Evolutionary conservation across 2,113 vertebrate genomes (phyloP), one percentile per base, ranked within the genome.

Genomic region (Pseudolaguvia tuberculata): DNA sequence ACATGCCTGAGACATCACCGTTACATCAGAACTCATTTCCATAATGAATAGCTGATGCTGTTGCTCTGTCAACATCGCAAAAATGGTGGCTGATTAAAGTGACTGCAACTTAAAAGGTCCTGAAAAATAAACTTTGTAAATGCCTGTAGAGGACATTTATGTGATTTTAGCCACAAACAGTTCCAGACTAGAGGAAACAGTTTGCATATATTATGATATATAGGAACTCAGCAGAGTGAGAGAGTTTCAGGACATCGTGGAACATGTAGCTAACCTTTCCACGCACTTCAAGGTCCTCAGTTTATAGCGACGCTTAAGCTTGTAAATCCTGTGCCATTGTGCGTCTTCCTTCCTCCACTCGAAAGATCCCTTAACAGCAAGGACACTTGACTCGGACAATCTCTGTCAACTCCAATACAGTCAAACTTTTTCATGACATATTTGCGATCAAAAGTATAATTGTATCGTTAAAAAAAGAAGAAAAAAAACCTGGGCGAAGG

Each of bases 221-320:
- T 75, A 67, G 68, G 57, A 56, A 48, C 25, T 31, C 27, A 7
- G 13, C 14, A 56, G n/a, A 75, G 63, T 63, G 31, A 14, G 13
- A 61, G 69, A 35, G 31, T 35, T 69, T 67, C 72, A 61, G 25
- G 48, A 78, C 55, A n/a, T n/a, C n/a, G n/a, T n/a, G n/a, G n/a
- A n/a, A n/a, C 39, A 9, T 12, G 23, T 45, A 31, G 23, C 45
- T 18, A 18, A 42, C 8, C 0, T 45, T 4, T 66, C 23, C 70
- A 75, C 70, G 68, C 72, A 72, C 55, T 81, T 81, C 52, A 81
- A 78, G 66, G 27, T 18, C 42, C 55, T 72, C 35, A 29, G 25
- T 72, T 72, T 75, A 72, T 51, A 72, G 65, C 70, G 12, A 62
- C 59, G 61, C 52, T 45, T 31, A 57, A 75, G 56, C 35, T 17